A percentile compares a stretch with the other conserved stretches of the same genome.
These are phyloP conservation scores for Microcebus lehilahytsara DNA, from an alignment of 2,113 vertebrate species.

Conservation along the genomic window DNA sequence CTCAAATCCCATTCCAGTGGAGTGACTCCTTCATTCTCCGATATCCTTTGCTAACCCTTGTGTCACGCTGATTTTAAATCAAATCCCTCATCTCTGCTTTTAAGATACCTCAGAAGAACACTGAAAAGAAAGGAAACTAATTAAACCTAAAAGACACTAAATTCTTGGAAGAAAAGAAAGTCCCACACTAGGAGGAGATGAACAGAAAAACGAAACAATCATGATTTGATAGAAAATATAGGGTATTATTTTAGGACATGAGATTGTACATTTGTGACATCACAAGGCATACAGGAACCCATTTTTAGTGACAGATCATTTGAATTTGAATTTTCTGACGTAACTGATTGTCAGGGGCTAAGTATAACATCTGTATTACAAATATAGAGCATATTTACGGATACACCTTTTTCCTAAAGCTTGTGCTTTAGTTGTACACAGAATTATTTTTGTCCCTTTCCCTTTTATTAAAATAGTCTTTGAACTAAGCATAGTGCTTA, in stretches of 20 bases:
- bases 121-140: constrained; percentile 29
- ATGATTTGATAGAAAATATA: constrained; percentile 19
- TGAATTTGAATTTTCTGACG: background rate
- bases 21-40: background rate
- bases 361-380: constrained; percentile 10
- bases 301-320: constrained; percentile 21
- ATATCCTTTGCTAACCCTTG: background rate
- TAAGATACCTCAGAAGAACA: background rate
- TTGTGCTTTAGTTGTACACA: background rate
- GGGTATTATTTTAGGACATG: background rate
- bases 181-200: background rate
- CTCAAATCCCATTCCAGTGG: background rate
- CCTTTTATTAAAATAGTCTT: constrained; percentile 63
- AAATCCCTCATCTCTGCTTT: constrained; percentile 37
- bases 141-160: constrained; percentile 54
- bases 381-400: background rate
- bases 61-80: constrained; percentile 20
- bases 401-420: constrained; percentile 30
- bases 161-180: background rate
- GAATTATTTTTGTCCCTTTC: constrained; percentile 39
- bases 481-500: constrained; percentile 63
- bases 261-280: background rate
- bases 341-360: constrained; percentile 26
- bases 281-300: background rate
- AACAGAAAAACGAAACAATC: constrained; percentile 22